These are phyloP conservation scores for Pogonomyrmex barbatus DNA, from an alignment of 1,140 invertebrate genomes.

Conservation along the genomic window DNA sequence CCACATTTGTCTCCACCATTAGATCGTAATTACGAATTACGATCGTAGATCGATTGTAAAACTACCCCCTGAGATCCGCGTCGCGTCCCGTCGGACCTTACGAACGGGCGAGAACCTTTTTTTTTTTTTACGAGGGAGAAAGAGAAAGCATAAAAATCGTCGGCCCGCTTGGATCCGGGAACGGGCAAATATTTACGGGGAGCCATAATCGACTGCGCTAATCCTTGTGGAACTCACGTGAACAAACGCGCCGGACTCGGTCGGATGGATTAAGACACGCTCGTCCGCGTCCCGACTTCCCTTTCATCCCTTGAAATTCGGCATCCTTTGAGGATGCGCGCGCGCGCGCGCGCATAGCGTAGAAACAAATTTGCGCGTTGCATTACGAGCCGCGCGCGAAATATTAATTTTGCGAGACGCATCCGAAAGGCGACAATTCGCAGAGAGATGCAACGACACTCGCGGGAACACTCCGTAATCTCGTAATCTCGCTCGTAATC, in stretches of 20 bases:
- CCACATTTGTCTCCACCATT: not conserved
- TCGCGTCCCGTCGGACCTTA: not conserved
- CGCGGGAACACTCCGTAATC: not conserved
- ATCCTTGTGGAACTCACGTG: slow-evolving; percentile 68
- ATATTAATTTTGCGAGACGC: slow-evolving; percentile 43
- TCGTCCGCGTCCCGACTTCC: slow-evolving; percentile 12
- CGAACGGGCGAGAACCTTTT: not conserved
- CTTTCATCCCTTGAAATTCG: slow-evolving; percentile 56
- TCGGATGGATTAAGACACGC: slow-evolving; percentile 55
- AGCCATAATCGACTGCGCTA: slow-evolving; percentile 67
- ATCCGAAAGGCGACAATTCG: not conserved
- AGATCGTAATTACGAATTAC: not conserved
- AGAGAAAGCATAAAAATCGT: slow-evolving; percentile 1
- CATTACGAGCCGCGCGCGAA: slow-evolving; percentile 59
- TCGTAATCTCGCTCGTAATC: slow-evolving; percentile 30
- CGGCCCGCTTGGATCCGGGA: not conserved
- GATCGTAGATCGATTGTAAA: not conserved
- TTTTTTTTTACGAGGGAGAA: not conserved
- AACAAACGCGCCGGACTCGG: slow-evolving; percentile 37
- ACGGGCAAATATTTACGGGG: slow-evolving; percentile 71
- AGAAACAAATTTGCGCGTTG: slow-evolving; percentile 71
- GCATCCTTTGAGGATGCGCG: slow-evolving; percentile 69
- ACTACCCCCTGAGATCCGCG: not conserved
- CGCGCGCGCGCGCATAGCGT: not conserved
- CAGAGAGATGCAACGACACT: not conserved